Evolutionary conservation across 2,888 invertebrate genomes (phyloP).

Genomic region (Tubulanus polymorphus): DNA sequence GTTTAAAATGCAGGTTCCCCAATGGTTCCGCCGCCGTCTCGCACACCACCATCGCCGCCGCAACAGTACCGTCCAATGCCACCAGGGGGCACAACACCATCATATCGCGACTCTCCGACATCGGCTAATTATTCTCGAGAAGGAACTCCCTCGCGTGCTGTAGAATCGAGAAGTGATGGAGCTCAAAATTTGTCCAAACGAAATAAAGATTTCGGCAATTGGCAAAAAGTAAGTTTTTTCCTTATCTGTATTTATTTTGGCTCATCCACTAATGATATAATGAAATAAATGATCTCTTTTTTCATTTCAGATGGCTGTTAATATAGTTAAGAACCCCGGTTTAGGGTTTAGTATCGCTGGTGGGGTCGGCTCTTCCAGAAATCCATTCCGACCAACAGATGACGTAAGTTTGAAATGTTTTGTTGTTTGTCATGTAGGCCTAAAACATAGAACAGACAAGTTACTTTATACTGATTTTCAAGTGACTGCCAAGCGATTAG

Average conservation of each 20-base stretch:
- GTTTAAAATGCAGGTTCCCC: background rate
- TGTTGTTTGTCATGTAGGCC: no score
- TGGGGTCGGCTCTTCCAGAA: constrained; percentile 50
- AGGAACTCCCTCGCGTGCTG: constrained; percentile 6
- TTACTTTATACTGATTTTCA: no score
- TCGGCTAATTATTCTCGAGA: constrained; percentile 9
- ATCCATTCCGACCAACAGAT: constrained; percentile 49
- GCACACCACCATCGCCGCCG: background rate
- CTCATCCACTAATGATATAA: no score
- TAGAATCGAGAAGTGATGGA: no score
- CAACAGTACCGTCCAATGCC: constrained; percentile 2
- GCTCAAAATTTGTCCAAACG: no score
- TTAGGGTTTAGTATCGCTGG: constrained; percentile 61
- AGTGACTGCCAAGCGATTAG: no score
- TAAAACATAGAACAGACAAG: no score
- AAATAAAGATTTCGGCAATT: no score
- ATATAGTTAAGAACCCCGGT: constrained; percentile 58
- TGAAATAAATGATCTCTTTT: background rate
- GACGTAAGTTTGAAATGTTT: constrained; percentile 32
- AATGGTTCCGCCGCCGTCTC: background rate
- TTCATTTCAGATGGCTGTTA: constrained; percentile 50
- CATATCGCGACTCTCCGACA: constrained; percentile 8
- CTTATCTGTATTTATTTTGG: no score
- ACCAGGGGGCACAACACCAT: no score
- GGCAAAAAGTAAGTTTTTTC: no score